Evolutionary conservation across 2,797 vertebrate species (phyloP).

Genomic region (Sebastolobus altivelis): DNA sequence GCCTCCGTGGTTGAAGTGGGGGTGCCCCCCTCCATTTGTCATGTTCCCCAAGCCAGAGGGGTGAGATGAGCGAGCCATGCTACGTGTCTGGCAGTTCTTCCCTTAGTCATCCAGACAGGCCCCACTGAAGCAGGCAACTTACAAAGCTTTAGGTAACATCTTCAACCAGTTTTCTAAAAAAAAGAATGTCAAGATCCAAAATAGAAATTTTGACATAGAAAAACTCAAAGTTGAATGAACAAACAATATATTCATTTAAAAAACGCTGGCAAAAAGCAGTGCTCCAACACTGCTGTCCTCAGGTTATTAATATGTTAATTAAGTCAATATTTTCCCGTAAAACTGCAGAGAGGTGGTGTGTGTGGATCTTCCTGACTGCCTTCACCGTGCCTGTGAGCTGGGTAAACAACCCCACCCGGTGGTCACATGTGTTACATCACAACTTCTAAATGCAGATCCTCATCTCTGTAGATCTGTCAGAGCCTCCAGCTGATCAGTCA

Average conservation of each 20-base stretch:
- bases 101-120: conserved; percentile 83
- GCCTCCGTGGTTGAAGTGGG: conserved; percentile 74
- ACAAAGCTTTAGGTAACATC: background rate
- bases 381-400: background rate
- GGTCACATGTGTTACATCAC: conserved; percentile 30
- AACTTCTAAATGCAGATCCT: background rate
- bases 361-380: background rate
- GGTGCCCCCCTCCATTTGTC: conserved; percentile 87
- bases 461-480: background rate
- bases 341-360: background rate
- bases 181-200: conserved; percentile 1
- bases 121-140: background rate
- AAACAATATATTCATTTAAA: background rate
- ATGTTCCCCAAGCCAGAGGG: conserved; percentile 83
- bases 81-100: conserved; percentile 47
- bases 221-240: conserved; percentile 1
- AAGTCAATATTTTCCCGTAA: background rate
- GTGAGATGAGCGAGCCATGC: conserved; percentile 90
- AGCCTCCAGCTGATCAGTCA: background rate
- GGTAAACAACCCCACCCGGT: conserved; percentile 59
- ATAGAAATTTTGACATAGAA: background rate
- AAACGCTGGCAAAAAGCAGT: background rate
- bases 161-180: background rate
- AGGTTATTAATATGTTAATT: background rate
- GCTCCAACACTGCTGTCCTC: conserved; percentile 22